phyloP scores from a whole-genome alignment of 2,113 vertebrate species.

The Oophaga pumilio region DNA sequence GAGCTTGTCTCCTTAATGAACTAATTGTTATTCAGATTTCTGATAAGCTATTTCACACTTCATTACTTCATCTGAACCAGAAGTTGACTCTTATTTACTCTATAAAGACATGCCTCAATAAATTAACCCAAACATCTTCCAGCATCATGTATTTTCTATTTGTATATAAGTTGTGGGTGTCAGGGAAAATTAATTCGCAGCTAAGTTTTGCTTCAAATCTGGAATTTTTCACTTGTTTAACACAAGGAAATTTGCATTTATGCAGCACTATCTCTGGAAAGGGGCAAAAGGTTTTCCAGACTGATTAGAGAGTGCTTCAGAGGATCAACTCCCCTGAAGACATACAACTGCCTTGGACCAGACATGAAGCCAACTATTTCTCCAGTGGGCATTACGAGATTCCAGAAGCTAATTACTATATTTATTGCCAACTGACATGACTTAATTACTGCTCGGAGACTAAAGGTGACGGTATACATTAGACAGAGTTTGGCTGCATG shows the following conservation, averaged over 20 bases:
- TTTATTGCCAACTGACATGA: neutral
- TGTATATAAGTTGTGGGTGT: neutral
- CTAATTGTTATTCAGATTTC: conserved; percentile 49
- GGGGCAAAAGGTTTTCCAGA: neutral
- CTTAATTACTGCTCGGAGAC: neutral
- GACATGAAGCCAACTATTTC: neutral
- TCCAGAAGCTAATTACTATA: neutral
- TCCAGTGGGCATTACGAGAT: neutral
- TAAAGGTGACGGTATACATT: neutral
- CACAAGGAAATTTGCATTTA: neutral
- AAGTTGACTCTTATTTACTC: conserved; percentile 43
- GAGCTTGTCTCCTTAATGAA: conserved; percentile 5
- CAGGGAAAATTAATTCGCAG: neutral
- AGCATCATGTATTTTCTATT: neutral
- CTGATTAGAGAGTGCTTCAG: neutral
- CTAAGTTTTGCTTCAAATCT: neutral
- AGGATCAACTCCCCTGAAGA: neutral
- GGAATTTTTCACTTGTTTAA: neutral
- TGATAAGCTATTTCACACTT: conserved; percentile 51
- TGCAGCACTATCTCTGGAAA: neutral
- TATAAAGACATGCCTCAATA: conserved; percentile 34
- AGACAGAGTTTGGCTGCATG: neutral
- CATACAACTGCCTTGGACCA: neutral
- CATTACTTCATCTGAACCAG: conserved; percentile 49
- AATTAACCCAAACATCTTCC: conserved; percentile 16